A percentile compares a stretch with the other conserved stretches of the same genome.
Evolutionary conservation across 2,797 vertebrate genomes (phyloP).

Genomic region (Microchirus variegatus): DNA sequence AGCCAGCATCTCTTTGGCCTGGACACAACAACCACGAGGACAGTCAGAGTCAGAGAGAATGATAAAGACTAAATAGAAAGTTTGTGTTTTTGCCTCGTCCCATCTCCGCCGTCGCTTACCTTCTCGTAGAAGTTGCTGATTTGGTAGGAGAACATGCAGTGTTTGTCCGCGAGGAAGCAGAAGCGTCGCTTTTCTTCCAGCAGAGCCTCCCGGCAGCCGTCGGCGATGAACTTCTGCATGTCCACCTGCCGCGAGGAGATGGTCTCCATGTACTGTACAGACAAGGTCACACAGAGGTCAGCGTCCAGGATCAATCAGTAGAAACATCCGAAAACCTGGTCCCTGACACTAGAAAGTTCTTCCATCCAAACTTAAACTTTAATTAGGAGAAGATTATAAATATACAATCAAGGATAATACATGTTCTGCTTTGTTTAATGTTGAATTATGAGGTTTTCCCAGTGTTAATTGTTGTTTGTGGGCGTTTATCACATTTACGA

Average conservation of each 20-base stretch:
- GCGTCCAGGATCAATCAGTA: not conserved
- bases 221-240: slow-evolving; percentile 95
- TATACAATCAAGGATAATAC: no score
- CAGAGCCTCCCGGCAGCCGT: slow-evolving; percentile 94
- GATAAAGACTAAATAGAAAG: no score
- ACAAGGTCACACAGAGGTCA: slow-evolving; percentile 15
- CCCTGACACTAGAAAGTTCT: no score
- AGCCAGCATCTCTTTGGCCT: slow-evolving; percentile 91
- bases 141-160: slow-evolving; percentile 90
- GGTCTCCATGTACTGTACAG: slow-evolving; percentile 88
- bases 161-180: slow-evolving; percentile 97
- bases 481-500: no score
- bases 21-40: not conserved
- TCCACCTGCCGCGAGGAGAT: slow-evolving; percentile 92
- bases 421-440: no score
- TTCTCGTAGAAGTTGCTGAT: slow-evolving; percentile 87
- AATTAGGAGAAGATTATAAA: no score
- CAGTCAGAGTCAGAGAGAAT: not conserved
- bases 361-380: no score
- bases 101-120: slow-evolving; percentile 65
- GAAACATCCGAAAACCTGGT: no score
- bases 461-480: no score
- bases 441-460: no score
- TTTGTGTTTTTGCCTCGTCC: no score
- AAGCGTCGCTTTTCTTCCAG: slow-evolving; percentile 96